phyloP scores from a whole-genome alignment of 2,797 vertebrate genomes.

The Allochrocebus solatus region DNA sequence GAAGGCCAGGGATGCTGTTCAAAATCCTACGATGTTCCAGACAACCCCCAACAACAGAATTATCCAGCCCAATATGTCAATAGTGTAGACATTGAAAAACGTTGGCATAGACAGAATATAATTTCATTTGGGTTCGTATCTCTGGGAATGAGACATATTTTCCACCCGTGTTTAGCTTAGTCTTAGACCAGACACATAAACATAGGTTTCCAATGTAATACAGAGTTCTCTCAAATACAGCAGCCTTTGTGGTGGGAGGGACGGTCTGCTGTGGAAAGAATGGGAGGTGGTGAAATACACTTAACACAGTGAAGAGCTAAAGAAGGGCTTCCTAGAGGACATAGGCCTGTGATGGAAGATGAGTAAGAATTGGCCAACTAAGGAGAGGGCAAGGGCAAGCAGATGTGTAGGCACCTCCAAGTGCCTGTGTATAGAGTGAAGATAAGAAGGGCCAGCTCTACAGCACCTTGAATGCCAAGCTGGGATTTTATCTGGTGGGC shows the following conservation, averaged over 20 bases:
- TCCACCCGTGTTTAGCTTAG: background rate
- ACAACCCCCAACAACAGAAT: too few relatives aligned
- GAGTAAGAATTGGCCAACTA: background rate
- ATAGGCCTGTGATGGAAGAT: background rate
- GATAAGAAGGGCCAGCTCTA: background rate
- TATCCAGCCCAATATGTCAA: background rate
- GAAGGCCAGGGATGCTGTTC: background rate
- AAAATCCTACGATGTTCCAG: background rate
- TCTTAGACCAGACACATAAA: background rate
- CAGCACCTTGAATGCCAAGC: rapidly evolving
- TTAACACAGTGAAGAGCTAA: background rate
- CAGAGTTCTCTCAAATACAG: background rate
- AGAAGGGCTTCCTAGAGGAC: background rate
- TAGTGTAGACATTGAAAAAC: background rate
- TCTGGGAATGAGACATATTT: background rate
- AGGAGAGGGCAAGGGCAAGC: background rate
- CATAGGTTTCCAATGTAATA: background rate
- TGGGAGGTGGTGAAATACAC: background rate
- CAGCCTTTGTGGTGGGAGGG: background rate
- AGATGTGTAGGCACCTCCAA: too few relatives aligned
- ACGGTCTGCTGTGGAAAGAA: background rate
- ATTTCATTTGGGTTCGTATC: background rate
- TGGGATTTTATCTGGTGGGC: background rate
- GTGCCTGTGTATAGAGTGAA: background rate
- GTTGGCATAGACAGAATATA: background rate